These are phyloP conservation scores for Litoditis marina DNA, from an alignment of 2,888 invertebrate genomes.

Conservation along the genomic window DNA sequence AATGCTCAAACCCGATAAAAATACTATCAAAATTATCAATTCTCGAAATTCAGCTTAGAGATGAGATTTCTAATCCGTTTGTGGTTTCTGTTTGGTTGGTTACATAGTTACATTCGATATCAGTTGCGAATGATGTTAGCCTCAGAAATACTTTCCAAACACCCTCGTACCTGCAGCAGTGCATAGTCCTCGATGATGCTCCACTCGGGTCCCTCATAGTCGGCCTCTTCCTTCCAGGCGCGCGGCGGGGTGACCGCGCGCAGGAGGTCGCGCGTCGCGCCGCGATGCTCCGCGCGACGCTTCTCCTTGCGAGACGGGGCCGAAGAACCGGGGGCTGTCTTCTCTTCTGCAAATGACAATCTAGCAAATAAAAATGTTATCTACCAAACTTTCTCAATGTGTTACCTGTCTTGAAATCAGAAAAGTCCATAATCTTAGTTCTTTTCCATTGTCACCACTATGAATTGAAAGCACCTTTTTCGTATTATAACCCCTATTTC, in stretches of 20 bases:
- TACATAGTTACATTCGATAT: too few species aligned
- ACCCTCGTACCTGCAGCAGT: conserved; percentile 76
- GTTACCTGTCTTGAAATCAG: not conserved
- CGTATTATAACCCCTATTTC: too few species aligned
- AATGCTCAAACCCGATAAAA: too few species aligned
- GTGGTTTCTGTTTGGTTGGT: too few species aligned
- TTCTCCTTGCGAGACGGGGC: not conserved
- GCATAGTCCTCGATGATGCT: conserved; percentile 85
- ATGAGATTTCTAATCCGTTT: too few species aligned
- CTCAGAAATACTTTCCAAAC: too few species aligned
- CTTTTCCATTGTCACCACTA: too few species aligned
- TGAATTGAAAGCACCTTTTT: too few species aligned
- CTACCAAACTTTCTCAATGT: not conserved
- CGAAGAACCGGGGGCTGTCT: not conserved
- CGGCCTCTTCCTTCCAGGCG: conserved; percentile 23
- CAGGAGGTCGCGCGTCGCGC: conserved; percentile 2
- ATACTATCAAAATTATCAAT: too few species aligned
- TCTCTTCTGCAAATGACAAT: not conserved
- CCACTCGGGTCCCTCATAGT: conserved; percentile 76
- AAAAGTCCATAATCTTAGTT: too few species aligned
- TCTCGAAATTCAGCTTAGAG: too few species aligned
- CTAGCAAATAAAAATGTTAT: not conserved
- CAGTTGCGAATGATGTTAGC: too few species aligned
- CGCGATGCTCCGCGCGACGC: not conserved
- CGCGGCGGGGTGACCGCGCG: conserved; percentile 14